Conservation (phyloP, 2,888 invertebrate species). For the Chrysolina oricalcia region DNA sequence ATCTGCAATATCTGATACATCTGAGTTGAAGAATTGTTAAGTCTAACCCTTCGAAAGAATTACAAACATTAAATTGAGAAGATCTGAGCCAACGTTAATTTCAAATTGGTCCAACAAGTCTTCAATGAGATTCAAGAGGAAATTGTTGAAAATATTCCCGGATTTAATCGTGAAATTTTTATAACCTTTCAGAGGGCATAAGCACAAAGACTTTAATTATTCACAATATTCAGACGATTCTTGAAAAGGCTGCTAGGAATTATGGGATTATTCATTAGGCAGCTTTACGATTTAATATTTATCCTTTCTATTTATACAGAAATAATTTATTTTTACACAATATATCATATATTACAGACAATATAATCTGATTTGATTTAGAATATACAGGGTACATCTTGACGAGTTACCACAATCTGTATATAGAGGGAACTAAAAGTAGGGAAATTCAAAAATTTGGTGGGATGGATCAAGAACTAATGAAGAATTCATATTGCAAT, state of each 20-base stretch:
- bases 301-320: conserved; percentile 11
- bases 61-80: neutral
- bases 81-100: too few species aligned
- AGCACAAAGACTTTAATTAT: conserved; percentile 19
- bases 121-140: neutral
- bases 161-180: neutral
- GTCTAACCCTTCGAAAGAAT: neutral
- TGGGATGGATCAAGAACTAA: too few species aligned
- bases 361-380: too few species aligned
- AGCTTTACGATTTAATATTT: neutral
- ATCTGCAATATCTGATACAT: neutral
- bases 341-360: conserved; percentile 1
- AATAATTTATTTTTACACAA: neutral
- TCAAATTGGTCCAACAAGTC: neutral
- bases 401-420: too few species aligned
- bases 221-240: conserved; percentile 3
- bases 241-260: neutral
- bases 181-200: neutral
- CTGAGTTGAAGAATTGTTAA: neutral
- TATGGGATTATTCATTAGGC: neutral
- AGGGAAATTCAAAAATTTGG: too few species aligned
- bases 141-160: neutral
- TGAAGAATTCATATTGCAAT: too few species aligned
- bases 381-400: too few species aligned
- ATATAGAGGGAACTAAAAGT: too few species aligned